Evolutionary conservation across 2,888 invertebrate genomes (phyloP).

Genomic region (Brenthis hecate): DNA sequence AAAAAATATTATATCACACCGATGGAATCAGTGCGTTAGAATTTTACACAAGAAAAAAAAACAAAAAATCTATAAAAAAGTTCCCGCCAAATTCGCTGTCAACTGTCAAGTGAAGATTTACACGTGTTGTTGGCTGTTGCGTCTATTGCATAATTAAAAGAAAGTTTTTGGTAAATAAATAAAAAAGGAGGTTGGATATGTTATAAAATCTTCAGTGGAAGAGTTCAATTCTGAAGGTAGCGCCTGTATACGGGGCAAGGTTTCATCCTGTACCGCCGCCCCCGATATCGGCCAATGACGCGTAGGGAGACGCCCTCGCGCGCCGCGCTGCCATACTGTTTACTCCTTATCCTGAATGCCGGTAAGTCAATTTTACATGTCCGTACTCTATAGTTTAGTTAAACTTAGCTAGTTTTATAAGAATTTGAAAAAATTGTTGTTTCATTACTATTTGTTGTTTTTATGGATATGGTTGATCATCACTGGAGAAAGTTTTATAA

Average conservation of each 20-base stretch:
- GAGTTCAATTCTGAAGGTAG: conserved; percentile 26
- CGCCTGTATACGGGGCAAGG: conserved; percentile 45
- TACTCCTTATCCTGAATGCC: conserved; percentile 58
- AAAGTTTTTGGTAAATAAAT: neutral
- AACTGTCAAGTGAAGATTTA: conserved; percentile 15
- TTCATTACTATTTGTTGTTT: too few relatives aligned
- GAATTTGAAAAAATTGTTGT: too few relatives aligned
- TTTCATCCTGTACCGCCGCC: conserved; percentile 58
- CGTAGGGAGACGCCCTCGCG: conserved; percentile 69
- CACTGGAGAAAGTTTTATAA: too few relatives aligned
- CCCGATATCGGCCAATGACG: conserved; percentile 73
- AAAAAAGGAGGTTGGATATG: neutral
- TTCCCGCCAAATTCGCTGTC: conserved; percentile 34
- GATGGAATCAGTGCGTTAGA: conserved; percentile 1
- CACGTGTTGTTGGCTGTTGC: too few relatives aligned
- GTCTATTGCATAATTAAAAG: too few relatives aligned
- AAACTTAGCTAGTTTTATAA: too few relatives aligned
- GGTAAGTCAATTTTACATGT: conserved; percentile 65
- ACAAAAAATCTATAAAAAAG: conserved; percentile 16
- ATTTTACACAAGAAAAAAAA: neutral
- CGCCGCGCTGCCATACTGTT: conserved; percentile 53
- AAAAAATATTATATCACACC: neutral
- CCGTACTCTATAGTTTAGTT: conserved; percentile 19
- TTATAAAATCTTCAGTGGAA: neutral
- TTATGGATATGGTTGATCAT: too few relatives aligned